A percentile compares a stretch with the other conserved stretches of the same genome.
Evolutionary conservation across 2,888 invertebrate species (phyloP).

Genomic region (Icerya purchasi): DNA sequence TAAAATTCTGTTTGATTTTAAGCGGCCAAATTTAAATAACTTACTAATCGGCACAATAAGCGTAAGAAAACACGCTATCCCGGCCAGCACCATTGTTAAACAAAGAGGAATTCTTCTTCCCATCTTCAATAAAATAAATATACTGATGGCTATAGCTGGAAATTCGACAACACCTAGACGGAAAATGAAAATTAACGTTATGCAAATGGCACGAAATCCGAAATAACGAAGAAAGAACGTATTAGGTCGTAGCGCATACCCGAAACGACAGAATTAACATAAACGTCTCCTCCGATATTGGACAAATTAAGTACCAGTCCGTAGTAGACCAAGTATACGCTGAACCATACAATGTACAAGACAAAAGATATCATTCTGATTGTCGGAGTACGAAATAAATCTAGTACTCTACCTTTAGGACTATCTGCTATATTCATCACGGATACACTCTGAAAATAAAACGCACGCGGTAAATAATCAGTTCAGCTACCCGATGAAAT

Average conservation of each 20-base stretch:
- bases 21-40: neutral
- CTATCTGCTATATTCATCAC: slow-evolving; percentile 13
- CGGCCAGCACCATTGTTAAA: slow-evolving; percentile 42
- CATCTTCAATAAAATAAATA: slow-evolving; percentile 47
- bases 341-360: slow-evolving; percentile 51
- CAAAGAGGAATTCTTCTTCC: slow-evolving; percentile 51
- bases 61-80: slow-evolving; percentile 39
- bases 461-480: neutral
- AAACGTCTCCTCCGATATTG: slow-evolving; percentile 51
- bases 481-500: neutral
- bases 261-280: slow-evolving; percentile 33
- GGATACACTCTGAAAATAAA: slow-evolving; percentile 15
- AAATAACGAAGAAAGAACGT: neutral
- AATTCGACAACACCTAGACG: slow-evolving; percentile 48
- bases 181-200: neutral
- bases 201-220: neutral
- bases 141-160: slow-evolving; percentile 53
- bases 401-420: slow-evolving; percentile 32
- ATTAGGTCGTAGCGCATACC: slow-evolving; percentile 27
- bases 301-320: slow-evolving; percentile 51
- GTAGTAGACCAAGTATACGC: slow-evolving; percentile 55
- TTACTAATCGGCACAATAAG: slow-evolving; percentile 19
- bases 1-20: too few relatives aligned
- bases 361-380: slow-evolving; percentile 46
- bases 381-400: slow-evolving; percentile 41